A percentile compares a stretch with the other conserved stretches of the same genome.
Conservation (phyloP, 2,113 vertebrate species). For the Zosterops borbonicus region DNA sequence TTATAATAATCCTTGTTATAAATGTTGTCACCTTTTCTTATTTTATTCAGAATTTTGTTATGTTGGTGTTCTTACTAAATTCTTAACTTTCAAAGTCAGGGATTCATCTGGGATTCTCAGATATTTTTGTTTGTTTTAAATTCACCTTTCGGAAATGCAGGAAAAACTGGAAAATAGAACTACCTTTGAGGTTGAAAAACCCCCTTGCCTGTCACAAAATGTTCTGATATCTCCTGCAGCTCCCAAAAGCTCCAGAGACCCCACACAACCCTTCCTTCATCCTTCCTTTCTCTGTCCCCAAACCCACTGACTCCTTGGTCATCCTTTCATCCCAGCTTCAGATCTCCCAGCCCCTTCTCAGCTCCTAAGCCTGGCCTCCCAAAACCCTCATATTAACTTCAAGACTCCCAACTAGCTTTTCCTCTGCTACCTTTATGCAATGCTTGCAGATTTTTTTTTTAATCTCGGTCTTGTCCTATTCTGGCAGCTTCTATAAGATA, state of each 20-base stretch:
- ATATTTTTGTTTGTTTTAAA: not conserved
- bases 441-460: not conserved
- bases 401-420: not conserved
- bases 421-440: not conserved
- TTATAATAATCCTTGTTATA: not conserved
- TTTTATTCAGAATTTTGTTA: not conserved
- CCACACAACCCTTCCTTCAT: not conserved
- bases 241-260: not conserved
- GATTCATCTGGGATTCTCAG: not conserved
- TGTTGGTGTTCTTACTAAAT: not conserved
- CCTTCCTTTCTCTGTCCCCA: not conserved
- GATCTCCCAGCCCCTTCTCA: not conserved
- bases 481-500: not conserved
- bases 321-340: not conserved
- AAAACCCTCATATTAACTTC: not conserved
- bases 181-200: not conserved
- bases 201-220: not conserved
- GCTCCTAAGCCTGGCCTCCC: not conserved
- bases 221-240: not conserved
- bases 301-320: accelerated
- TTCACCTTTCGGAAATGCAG: not conserved
- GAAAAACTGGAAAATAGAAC: not conserved
- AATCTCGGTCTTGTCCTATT: not conserved
- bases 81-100: not conserved
- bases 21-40: not conserved